These are phyloP conservation scores for Phataginus tetradactyla DNA, from an alignment of 2,797 vertebrate species.

Conservation along the genomic window DNA sequence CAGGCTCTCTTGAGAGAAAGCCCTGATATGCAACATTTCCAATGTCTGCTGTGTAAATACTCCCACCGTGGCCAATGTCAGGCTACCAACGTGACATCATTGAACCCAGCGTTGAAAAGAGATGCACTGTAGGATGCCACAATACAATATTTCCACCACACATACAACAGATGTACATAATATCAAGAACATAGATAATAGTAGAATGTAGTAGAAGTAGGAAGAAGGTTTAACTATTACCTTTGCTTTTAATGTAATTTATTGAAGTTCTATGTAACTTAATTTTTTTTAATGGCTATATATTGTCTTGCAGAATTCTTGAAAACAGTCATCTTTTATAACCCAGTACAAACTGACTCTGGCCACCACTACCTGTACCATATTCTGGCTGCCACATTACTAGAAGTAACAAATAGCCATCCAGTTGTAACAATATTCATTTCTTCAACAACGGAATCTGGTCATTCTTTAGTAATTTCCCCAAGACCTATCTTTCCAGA, in stretches of 20 bases:
- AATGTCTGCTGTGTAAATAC: not conserved
- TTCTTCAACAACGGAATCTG: not conserved
- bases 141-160: not conserved
- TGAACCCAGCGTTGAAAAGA: not conserved
- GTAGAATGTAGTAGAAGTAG: not conserved
- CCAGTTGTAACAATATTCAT: not conserved
- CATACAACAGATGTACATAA: not conserved
- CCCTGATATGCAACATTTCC: not conserved
- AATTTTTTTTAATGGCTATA: slow-evolving; percentile 11
- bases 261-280: not conserved
- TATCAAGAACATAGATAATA: not conserved
- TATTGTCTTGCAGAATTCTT: slow-evolving; percentile 40
- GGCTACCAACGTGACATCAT: not conserved
- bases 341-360: not conserved
- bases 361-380: not conserved
- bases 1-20: not conserved
- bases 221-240: not conserved
- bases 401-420: not conserved
- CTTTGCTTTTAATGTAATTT: slow-evolving; percentile 3
- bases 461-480: slow-evolving; percentile 15
- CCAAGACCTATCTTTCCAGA: not conserved
- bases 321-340: not conserved
- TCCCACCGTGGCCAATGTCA: not conserved
- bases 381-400: not conserved
- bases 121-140: not conserved